These are phyloP conservation scores for Panthera tigris DNA, from an alignment of 2,113 vertebrate genomes.

Conservation along the genomic window DNA sequence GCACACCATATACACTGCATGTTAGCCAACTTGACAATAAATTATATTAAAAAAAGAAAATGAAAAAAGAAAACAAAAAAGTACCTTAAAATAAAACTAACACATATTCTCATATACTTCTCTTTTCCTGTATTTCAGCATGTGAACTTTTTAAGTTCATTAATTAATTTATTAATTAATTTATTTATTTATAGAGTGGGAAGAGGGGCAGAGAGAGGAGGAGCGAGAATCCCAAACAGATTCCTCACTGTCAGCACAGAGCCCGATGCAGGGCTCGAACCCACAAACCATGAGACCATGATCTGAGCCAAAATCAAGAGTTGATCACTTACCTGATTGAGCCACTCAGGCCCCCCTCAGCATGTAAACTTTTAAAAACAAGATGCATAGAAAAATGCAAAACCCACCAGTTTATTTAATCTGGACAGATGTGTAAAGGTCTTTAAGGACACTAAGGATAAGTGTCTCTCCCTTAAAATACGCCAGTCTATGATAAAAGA, in stretches of 20 bases:
- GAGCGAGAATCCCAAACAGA: too few relatives aligned
- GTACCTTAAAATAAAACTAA: background rate
- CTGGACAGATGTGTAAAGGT: background rate
- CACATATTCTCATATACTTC: background rate
- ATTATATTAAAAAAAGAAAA: too few relatives aligned
- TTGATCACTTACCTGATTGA: too few relatives aligned
- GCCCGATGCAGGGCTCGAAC: too few relatives aligned
- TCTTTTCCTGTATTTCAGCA: background rate
- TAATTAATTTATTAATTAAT: too few relatives aligned
- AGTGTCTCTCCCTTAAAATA: background rate
- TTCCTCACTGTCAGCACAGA: too few relatives aligned
- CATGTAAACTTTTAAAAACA: conserved; percentile 18
- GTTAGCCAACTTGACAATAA: too few relatives aligned
- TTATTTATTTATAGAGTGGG: too few relatives aligned
- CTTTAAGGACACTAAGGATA: background rate
- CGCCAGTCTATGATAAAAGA: background rate
- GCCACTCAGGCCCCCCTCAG: background rate
- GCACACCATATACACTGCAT: too few relatives aligned
- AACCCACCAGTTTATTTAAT: background rate
- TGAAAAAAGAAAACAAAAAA: background rate
- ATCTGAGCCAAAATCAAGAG: too few relatives aligned
- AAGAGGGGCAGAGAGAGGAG: too few relatives aligned
- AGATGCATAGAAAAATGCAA: background rate
- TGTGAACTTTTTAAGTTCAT: background rate
- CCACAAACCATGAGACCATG: too few relatives aligned